Evolutionary conservation across 2,888 invertebrate genomes (phyloP).

Genomic region (Acanthosepion esculentum): DNA sequence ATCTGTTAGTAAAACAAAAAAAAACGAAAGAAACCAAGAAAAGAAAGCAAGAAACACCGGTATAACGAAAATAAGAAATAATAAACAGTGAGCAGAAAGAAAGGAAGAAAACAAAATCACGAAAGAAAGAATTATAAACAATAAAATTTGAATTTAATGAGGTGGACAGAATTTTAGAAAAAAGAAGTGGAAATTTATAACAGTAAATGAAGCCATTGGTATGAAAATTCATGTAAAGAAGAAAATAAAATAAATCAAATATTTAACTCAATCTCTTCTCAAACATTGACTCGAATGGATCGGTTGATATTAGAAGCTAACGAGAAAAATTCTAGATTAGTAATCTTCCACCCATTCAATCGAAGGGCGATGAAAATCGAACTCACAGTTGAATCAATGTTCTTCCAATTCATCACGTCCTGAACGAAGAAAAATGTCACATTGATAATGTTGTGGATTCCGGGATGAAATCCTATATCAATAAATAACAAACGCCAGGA

Average conservation of each 20-base stretch:
- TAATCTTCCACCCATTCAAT: background rate
- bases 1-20: background rate
- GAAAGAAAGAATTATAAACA: background rate
- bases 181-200: background rate
- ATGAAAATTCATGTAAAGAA: background rate
- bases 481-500: no score
- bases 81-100: background rate
- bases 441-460: no score
- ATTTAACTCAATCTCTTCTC: background rate
- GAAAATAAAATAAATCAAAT: no score
- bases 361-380: background rate
- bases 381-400: background rate
- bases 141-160: background rate
- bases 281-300: background rate
- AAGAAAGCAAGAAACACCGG: background rate
- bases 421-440: background rate
- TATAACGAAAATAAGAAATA: background rate
- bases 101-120: background rate
- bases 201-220: background rate
- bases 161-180: background rate
- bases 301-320: background rate
- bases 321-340: background rate
- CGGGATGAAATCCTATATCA: no score
- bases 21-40: background rate
- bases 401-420: background rate